These are phyloP conservation scores for Sebastes cheni DNA, from an alignment of 2,797 vertebrate genomes.

Conservation along the genomic window DNA sequence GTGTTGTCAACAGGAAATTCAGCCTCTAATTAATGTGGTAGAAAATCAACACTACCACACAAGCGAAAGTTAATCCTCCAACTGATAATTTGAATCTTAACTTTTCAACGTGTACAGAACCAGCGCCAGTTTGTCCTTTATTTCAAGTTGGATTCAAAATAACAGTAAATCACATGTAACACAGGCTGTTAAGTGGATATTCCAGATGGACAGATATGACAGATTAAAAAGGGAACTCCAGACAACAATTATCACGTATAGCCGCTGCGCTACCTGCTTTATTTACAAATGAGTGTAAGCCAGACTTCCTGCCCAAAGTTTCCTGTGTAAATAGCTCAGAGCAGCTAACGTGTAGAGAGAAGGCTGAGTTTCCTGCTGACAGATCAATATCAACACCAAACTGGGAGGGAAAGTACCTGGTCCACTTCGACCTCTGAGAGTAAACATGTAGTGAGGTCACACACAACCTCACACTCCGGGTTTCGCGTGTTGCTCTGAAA, in stretches of 20 bases:
- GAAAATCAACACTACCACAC: constrained; percentile 15
- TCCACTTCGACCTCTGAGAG: constrained; percentile 90
- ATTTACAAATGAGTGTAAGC: constrained; percentile 62
- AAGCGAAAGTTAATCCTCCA: not conserved
- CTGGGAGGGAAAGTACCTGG: constrained; percentile 83
- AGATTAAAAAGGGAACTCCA: constrained; percentile 2
- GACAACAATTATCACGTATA: constrained; percentile 7
- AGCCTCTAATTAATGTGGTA: constrained; percentile 56
- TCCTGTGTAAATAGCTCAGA: constrained; percentile 73
- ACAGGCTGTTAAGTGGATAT: not conserved
- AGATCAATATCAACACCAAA: constrained; percentile 58
- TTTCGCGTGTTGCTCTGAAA: constrained; percentile 87
- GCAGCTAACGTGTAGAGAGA: constrained; percentile 33
- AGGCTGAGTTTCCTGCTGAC: constrained; percentile 85
- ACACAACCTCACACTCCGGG: constrained; percentile 79
- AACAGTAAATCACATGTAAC: not conserved
- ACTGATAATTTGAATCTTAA: not conserved
- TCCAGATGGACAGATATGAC: not conserved
- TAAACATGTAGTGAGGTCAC: constrained; percentile 81
- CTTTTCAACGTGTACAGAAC: not conserved
- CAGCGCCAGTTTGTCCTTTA: not conserved
- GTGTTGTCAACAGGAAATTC: constrained; percentile 77
- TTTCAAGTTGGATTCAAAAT: not conserved
- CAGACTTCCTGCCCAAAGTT: constrained; percentile 71
- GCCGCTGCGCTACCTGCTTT: constrained; percentile 49